Evolutionary conservation across 2,888 invertebrate species (phyloP), one percentile per base, ranked within the genome.

Genomic region (Tanypteryx hageni): DNA sequence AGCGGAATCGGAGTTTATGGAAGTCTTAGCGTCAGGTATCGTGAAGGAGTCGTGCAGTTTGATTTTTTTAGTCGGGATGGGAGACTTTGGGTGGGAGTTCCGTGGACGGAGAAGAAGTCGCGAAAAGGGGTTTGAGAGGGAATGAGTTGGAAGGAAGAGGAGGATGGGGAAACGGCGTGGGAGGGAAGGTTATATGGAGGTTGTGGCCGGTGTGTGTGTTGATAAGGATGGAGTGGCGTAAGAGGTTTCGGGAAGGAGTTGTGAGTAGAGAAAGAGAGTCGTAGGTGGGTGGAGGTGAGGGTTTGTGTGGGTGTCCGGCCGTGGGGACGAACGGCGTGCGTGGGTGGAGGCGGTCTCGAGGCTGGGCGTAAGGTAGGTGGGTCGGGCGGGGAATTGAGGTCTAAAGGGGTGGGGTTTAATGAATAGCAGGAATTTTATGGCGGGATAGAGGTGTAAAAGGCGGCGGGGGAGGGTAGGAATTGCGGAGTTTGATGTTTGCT

Each of bases 121-220:
- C 68, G 68, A 68, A 68, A 68, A 44, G 44, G 68, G 68, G 68
- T 68, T 18, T n/a, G 22, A n/a, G 8, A 64, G 1, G 64, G 64
- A 64, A 64, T n/a, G 22, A n/a, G 8, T 13, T 44, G 64, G 64
- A 64, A 64, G 16, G 14, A 18, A 68, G 68, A 7, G 18, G 44
- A 5, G 5, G 44, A 44, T 1, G 44, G 5, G 68, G 18, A 22
- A 9, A 68, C 68, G 68, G 68, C 68, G 68, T 68, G n/a, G 68
- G 68, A 68, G 68, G 68, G n/a, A 68, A 68, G 68, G 68, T n/a
- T 68, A 68, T 68, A 22, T 68, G 68, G 68, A 68, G 68, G 68
- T 22, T 68, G 64, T n/a, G 68, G 68, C 22, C 16, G 16, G 16
- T 13, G 13, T 13, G 61, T 64, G 64, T n/a, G 68, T 68, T 68